Base-by-base conservation (phyloP, 2,888 invertebrate genomes). In the Ptychoptera contaminata region DNA sequence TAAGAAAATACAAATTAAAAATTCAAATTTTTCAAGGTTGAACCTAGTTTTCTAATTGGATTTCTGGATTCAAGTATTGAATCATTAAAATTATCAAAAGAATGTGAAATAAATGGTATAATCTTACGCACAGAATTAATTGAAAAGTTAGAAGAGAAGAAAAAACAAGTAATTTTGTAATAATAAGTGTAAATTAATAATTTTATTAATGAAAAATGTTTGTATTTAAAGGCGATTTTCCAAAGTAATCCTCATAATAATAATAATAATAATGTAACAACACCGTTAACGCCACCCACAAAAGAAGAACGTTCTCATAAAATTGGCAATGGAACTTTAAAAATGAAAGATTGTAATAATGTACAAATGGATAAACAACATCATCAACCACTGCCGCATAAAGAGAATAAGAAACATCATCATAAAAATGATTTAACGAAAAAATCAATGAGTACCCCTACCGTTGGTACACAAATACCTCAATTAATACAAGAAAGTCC, bases 31-130 rank as follows among this genome's bases (percentile, higher is more conserved):
- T 12, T 16, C 15, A 54, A 79, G 79, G 78, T 79, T 46, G 76
- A 79, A 51, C 79, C 82, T 12, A 77, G 79, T 54, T 82, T 79
- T 58, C 73, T 79, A 58, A 66, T 82, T 38, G 72, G 76, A 49
- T 86, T 83, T 58, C 58, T 86, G 32, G 79, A 79, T 51, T 79
- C 77, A 49, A 80, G 80, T 52, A 72, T 85, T 53, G 53, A 73
- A 69, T 56, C 73, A 57, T 55, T 65, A 73, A 53, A 73, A 55
- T 63, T 72, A 62, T 59, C 56, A 12, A 57, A 58, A 48, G 63
- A 65, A 14, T 55, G 51, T 2, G 65, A 65, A 49, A 62, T 65
- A 47, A 65, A 65, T 54, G 65, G 66, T 23, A 65, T 65, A 35
- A 66, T 65, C 55, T 57, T 59, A 32, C 62, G 62, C 52, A 59